Conservation (phyloP, 2,888 invertebrate genomes). For the Hypena proboscidalis region DNA sequence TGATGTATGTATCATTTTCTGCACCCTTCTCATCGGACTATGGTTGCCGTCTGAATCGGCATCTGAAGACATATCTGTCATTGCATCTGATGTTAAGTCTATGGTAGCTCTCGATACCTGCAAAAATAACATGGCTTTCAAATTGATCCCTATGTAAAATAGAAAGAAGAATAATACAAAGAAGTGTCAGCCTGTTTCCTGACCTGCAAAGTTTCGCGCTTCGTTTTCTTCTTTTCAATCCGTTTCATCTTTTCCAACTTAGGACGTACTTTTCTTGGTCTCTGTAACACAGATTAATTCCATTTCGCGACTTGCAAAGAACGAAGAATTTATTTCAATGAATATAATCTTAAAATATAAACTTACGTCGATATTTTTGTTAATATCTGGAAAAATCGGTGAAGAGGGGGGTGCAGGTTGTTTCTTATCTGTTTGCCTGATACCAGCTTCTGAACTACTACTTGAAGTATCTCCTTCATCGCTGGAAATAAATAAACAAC, state of each 20-base stretch:
- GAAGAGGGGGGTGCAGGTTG: conserved; percentile 89
- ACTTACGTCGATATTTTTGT: conserved; percentile 61
- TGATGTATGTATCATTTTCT: conserved; percentile 69
- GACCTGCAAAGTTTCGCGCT: conserved; percentile 86
- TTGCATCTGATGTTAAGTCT: conserved; percentile 88
- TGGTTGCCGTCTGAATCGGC: conserved; percentile 82
- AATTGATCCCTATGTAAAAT: neutral
- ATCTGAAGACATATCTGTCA: conserved; percentile 87
- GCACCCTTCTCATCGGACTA: conserved; percentile 76
- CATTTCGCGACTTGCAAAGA: too few relatives aligned
- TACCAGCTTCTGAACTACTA: conserved; percentile 88
- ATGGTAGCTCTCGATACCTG: conserved; percentile 86
- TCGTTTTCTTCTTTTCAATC: conserved; percentile 76
- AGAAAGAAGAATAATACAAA: neutral
- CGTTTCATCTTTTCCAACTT: conserved; percentile 75
- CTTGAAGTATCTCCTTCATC: conserved; percentile 92
- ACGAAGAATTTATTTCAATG: too few relatives aligned
- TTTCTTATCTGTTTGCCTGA: conserved; percentile 82
- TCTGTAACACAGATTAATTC: conserved; percentile 54
- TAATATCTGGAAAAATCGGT: conserved; percentile 85
- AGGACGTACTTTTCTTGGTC: conserved; percentile 64
- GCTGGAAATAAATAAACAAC: conserved; percentile 69
- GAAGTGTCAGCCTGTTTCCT: conserved; percentile 6
- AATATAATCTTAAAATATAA: too few relatives aligned
- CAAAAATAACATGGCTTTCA: conserved; percentile 18